Base-by-base conservation (phyloP, 2,888 invertebrate genomes). In the Bhutanitis thaidina region DNA sequence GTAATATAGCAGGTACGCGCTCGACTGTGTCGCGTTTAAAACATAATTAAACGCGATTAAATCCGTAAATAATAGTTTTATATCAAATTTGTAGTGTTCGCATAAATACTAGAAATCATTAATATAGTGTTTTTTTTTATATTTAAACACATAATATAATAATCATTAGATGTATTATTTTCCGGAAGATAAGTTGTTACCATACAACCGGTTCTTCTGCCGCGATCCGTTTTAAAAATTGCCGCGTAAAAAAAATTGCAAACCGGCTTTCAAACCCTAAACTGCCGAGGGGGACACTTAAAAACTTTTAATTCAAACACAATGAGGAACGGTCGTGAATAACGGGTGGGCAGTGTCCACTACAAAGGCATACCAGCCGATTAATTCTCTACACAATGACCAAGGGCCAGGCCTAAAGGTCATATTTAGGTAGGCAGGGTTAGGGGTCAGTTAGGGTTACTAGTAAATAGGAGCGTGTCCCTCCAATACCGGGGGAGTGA, bases 341-440 rank as follows among this genome's bases (percentile, higher is more conserved):
- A 73, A 58, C 69, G 74, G 73, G 69, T 81, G 85, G 82, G 78
- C 83, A 80, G 76, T 71, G 80, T 69, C 73, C 74, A 61, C 61
- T 61, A 87, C 85, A 88, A 88, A 75, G 78, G 61, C 65, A 62
- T 75, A 85, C 88, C 68, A 81, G 77, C 76, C 86, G 89, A 88
- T 89, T 89, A 89, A 86, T 87, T 78, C 78, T 64, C 59, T 69
- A 60, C 72, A 89, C 88, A 89, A 89, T 82, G 79, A 71, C 77
- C 77, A 67, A 66, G 79, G 81, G 80, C 76, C 70, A 59, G 70
- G 77, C 74, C 78, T 73, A 75, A 62, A 79, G 88, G 88, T 89
- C 86, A 89, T 86, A 87, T 88, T 89, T 89, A 83, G 88, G 87
- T 80, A 85, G 74, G 77, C 52, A 54, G 78, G 87, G 84, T 87